Conservation (phyloP, 2,888 invertebrate genomes). For the Ditylenchus weischeri region DNA sequence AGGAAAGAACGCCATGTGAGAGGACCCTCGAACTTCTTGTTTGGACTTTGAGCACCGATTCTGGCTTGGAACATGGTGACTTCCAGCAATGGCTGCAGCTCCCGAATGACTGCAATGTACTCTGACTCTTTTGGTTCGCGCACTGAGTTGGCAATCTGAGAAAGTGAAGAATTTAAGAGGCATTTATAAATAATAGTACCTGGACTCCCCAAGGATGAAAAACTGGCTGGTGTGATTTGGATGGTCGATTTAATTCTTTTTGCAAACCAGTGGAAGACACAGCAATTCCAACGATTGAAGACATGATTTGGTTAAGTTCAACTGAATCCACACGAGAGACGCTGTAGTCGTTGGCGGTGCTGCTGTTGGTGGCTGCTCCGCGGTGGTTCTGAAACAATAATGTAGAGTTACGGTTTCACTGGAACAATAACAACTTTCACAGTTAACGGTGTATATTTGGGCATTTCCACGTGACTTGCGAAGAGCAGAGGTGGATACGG, state of each 20-base stretch:
- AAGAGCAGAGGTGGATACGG: too few species aligned
- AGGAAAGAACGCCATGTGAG: slow-evolving; percentile 98
- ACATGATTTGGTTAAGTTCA: slow-evolving; percentile 42
- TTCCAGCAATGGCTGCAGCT: slow-evolving; percentile 36
- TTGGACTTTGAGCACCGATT: slow-evolving; percentile 8
- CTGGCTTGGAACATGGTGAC: slow-evolving; percentile 32
- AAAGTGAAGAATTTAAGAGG: background rate
- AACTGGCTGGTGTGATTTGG: slow-evolving; percentile 10
- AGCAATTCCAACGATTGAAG: slow-evolving; percentile 33
- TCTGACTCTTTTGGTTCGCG: slow-evolving; percentile 39
- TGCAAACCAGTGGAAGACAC: slow-evolving; percentile 4
- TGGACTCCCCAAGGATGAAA: slow-evolving; percentile 36
- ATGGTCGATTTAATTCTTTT: background rate
- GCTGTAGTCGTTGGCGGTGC: slow-evolving; percentile 31
- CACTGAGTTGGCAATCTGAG: slow-evolving; percentile 44
- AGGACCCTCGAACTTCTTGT: slow-evolving; percentile 82
- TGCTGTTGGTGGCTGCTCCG: background rate
- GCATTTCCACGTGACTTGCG: too few species aligned
- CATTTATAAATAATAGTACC: too few species aligned
- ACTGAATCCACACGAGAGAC: slow-evolving; percentile 40
- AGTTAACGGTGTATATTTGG: too few species aligned
- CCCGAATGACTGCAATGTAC: slow-evolving; percentile 27
- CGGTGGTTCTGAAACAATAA: slow-evolving; percentile 5
- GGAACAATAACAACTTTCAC: too few species aligned
- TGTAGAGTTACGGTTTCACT: too few species aligned